A percentile compares a stretch with the other conserved stretches of the same genome.
Conservation (phyloP, 2,113 vertebrate species). For the Nerophis ophidion region DNA sequence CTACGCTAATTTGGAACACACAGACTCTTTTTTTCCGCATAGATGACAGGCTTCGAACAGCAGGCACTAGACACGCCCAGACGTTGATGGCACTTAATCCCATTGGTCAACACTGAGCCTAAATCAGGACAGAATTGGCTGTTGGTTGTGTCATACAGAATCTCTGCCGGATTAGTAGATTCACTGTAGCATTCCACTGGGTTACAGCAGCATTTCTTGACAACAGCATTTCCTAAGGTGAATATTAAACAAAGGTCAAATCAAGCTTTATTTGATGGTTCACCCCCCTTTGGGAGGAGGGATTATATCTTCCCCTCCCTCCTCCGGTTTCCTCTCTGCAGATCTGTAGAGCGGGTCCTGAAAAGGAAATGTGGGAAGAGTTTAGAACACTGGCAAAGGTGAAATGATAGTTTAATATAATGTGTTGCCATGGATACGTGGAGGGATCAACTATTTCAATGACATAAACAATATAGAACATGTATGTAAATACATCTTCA, state of each 20-base stretch:
- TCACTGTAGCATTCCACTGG: no score
- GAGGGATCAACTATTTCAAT: slow-evolving; percentile 5
- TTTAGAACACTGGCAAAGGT: slow-evolving; percentile 30
- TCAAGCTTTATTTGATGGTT: slow-evolving; percentile 7
- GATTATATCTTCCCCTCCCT: not conserved
- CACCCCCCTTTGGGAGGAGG: slow-evolving; percentile 9
- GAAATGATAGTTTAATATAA: slow-evolving; percentile 1
- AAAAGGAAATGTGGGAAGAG: slow-evolving; percentile 40
- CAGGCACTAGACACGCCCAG: no score
- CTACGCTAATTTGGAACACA: no score
- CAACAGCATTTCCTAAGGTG: not conserved
- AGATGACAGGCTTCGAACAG: no score
- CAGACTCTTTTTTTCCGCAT: no score
- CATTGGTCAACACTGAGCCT: no score
- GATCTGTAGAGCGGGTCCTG: slow-evolving; percentile 32
- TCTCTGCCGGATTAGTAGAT: no score
- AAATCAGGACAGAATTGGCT: no score
- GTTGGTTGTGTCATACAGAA: no score
- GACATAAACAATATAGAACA: no score
- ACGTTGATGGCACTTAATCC: no score
- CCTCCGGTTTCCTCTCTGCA: slow-evolving; percentile 24
- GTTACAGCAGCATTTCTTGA: no score
- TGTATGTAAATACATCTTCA: slow-evolving; percentile 2
- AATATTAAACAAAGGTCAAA: not conserved
- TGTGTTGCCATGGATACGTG: slow-evolving; percentile 11